Percentiles rank a stretch among this genome's conserved stretches.
Evolutionary conservation across 2,113 vertebrate species (phyloP).

Genomic region (Ciconia stormi): DNA sequence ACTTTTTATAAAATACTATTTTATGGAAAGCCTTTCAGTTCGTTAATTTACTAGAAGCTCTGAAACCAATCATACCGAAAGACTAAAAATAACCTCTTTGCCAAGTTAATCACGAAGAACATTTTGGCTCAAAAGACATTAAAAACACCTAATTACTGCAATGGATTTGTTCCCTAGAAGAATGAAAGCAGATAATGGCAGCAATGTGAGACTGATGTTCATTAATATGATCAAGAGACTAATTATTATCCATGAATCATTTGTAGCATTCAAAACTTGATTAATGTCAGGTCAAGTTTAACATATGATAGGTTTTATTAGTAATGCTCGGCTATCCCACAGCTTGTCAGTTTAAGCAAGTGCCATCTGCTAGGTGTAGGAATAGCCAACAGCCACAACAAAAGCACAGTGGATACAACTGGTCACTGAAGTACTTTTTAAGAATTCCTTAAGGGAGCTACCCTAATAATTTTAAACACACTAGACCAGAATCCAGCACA

Average conservation of each 20-base stretch:
- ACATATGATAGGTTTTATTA: conserved; percentile 72
- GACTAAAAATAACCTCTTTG: conserved; percentile 29
- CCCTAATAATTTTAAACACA: not conserved
- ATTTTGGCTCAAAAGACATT: conserved; percentile 36
- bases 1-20: not conserved
- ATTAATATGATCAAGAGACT: conserved; percentile 69
- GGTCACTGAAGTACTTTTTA: not conserved
- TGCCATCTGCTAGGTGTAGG: conserved; percentile 65
- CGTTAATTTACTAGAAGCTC: conserved; percentile 3
- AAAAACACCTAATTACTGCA: conserved; percentile 58
- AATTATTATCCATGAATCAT: conserved; percentile 73
- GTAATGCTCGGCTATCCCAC: conserved; percentile 68
- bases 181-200: conserved; percentile 55
- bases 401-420: conserved; percentile 24
- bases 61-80: not conserved
- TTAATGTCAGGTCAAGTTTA: conserved; percentile 76
- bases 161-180: conserved; percentile 41
- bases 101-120: conserved; percentile 52
- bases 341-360: conserved; percentile 54
- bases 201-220: conserved; percentile 51
- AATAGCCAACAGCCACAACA: conserved; percentile 66
- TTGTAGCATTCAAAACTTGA: conserved; percentile 73
- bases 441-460: not conserved
- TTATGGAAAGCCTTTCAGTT: not conserved
- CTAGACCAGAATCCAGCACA: not conserved